A percentile compares a stretch with the other conserved stretches of the same genome.
phyloP scores from a whole-genome alignment of 92 coral and sea anemone species.

The Anthopleura xanthogrammica region DNA sequence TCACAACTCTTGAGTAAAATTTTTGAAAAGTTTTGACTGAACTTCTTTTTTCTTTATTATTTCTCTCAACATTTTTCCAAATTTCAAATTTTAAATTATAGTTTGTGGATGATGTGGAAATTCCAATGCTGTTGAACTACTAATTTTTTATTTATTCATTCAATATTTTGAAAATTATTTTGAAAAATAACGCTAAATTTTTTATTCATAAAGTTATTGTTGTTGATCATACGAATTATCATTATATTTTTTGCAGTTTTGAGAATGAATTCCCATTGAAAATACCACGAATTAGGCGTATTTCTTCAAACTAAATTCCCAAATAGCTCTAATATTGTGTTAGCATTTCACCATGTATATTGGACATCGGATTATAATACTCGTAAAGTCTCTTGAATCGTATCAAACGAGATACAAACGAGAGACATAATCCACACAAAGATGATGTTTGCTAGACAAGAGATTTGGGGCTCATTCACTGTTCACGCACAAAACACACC shows the following conservation, averaged over 20 bases:
- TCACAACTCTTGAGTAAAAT: too few species aligned
- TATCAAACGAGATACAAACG: slow-evolving; percentile 16
- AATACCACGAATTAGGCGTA: neutral
- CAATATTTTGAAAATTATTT: too few species aligned
- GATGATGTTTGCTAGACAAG: slow-evolving; percentile 4
- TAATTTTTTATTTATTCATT: too few species aligned
- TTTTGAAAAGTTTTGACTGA: too few species aligned
- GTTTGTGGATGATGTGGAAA: neutral
- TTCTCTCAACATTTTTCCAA: too few species aligned
- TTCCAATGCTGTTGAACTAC: neutral
- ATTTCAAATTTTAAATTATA: too few species aligned
- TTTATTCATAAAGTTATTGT: too few species aligned
- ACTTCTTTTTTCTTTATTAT: too few species aligned
- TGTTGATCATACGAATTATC: neutral
- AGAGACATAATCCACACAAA: neutral
- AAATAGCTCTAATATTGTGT: neutral
- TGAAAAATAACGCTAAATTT: too few species aligned
- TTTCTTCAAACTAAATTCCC: neutral
- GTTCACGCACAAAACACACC: neutral
- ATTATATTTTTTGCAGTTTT: neutral
- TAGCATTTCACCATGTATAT: neutral
- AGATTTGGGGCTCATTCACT: neutral
- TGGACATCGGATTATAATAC: neutral
- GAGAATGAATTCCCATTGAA: neutral
- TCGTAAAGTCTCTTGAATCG: neutral